phyloP scores from a whole-genome alignment of 2,888 invertebrate genomes.

The Alcis repandata region DNA sequence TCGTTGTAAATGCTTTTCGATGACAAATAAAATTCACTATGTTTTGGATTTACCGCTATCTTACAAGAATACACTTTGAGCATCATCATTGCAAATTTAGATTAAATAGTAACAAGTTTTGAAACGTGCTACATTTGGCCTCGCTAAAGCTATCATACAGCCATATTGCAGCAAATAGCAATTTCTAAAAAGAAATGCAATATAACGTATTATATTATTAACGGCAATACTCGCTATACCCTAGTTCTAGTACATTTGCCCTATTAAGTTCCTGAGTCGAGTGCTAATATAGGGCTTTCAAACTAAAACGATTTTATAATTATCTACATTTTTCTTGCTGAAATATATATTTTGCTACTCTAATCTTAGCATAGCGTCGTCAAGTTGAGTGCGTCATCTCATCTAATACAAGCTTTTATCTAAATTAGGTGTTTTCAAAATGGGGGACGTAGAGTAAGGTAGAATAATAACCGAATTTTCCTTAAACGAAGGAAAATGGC shows the following conservation, averaged over 20 bases:
- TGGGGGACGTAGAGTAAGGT: slow-evolving; percentile 23
- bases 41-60: slow-evolving; percentile 8
- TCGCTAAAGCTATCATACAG: background rate
- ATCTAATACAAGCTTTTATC: slow-evolving; percentile 37
- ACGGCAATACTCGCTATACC: too few species aligned
- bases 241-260: too few species aligned
- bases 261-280: too few species aligned
- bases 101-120: too few species aligned
- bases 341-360: slow-evolving; percentile 6
- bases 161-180: background rate
- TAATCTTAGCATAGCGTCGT: slow-evolving; percentile 9
- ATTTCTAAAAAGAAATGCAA: background rate
- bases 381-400: slow-evolving; percentile 20
- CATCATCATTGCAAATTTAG: too few species aligned
- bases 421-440: slow-evolving; percentile 32
- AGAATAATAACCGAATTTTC: slow-evolving; percentile 23
- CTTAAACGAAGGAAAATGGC: slow-evolving; percentile 15
- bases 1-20: slow-evolving; percentile 25
- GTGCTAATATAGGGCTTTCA: too few species aligned
- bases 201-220: too few species aligned
- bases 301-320: background rate
- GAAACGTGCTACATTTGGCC: background rate
- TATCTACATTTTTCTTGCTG: background rate
- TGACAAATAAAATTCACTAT: slow-evolving; percentile 31
- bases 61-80: background rate